phyloP scores from a whole-genome alignment of 2,888 invertebrate genomes.

The Amphipoea lucens region DNA sequence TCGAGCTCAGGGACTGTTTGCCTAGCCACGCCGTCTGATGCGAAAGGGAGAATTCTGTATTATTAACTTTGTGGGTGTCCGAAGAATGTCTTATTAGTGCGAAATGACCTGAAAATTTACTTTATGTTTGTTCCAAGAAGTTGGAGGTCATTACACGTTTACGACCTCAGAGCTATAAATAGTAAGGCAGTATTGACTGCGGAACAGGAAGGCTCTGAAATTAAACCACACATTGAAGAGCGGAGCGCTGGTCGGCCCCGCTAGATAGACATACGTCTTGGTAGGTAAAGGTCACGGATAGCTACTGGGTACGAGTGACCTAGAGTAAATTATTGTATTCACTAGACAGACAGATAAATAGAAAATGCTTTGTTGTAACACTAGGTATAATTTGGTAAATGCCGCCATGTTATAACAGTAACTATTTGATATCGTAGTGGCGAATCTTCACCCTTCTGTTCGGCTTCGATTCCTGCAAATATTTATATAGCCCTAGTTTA shows the following conservation, averaged over 20 bases:
- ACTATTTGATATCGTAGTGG: background rate
- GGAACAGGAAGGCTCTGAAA: background rate
- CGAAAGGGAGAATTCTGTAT: conserved; percentile 63
- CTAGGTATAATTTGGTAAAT: background rate
- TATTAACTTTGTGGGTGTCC: conserved; percentile 69
- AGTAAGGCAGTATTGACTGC: conserved; percentile 13
- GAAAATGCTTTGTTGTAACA: background rate
- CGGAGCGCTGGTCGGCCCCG: no score
- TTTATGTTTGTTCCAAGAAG: conserved; percentile 42
- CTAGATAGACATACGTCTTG: background rate
- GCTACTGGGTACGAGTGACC: background rate
- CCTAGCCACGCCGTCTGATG: conserved; percentile 61
- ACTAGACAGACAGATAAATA: background rate
- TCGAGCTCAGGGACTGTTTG: conserved; percentile 70
- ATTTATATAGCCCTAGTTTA: conserved; percentile 33
- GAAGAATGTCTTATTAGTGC: conserved; percentile 71
- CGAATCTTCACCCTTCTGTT: conserved; percentile 16
- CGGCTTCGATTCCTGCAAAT: conserved; percentile 33
- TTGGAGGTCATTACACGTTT: conserved; percentile 44
- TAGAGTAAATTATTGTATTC: conserved; percentile 2
- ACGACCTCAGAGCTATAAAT: conserved; percentile 27
- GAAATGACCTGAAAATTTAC: conserved; percentile 53
- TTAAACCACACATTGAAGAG: background rate
- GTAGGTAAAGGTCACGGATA: background rate
- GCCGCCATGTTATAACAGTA: background rate